phyloP scores from a whole-genome alignment of 1,140 invertebrate genomes.

The Calosoma granatense region DNA sequence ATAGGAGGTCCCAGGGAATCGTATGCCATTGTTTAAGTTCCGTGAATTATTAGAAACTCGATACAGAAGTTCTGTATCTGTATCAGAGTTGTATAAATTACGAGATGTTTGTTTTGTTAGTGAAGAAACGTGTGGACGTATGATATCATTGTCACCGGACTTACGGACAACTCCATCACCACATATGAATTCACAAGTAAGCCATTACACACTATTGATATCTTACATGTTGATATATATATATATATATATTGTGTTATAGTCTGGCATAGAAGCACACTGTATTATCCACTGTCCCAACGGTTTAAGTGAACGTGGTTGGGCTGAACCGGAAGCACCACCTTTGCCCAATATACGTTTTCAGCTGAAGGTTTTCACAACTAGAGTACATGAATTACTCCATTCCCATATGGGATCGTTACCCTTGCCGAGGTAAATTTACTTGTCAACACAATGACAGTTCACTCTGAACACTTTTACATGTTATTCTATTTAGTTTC shows the following conservation, averaged over 20 bases:
- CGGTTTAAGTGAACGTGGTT: constrained; percentile 39
- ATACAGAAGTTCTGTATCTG: constrained; percentile 65
- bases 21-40: constrained; percentile 75
- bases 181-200: constrained; percentile 34
- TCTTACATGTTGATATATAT: not conserved
- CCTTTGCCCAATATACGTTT: constrained; percentile 62
- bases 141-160: constrained; percentile 51
- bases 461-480: constrained; percentile 14
- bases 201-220: constrained; percentile 18
- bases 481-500: constrained; percentile 43
- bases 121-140: constrained; percentile 57
- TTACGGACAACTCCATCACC: constrained; percentile 45
- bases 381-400: constrained; percentile 52
- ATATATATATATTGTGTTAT: not conserved
- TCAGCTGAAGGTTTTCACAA: constrained; percentile 47
- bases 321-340: constrained; percentile 62
- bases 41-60: constrained; percentile 75
- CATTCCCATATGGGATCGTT: constrained; percentile 57
- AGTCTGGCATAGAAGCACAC: constrained; percentile 42
- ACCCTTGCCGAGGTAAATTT: constrained; percentile 60
- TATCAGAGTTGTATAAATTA: constrained; percentile 73
- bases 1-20: constrained; percentile 62
- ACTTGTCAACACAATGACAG: too few relatives aligned
- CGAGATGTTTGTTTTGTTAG: constrained; percentile 65
- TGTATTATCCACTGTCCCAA: constrained; percentile 51